Evolutionary conservation across 2,113 vertebrate species (phyloP), one percentile per base, ranked within the genome.

Genomic region (Caretta caretta): DNA sequence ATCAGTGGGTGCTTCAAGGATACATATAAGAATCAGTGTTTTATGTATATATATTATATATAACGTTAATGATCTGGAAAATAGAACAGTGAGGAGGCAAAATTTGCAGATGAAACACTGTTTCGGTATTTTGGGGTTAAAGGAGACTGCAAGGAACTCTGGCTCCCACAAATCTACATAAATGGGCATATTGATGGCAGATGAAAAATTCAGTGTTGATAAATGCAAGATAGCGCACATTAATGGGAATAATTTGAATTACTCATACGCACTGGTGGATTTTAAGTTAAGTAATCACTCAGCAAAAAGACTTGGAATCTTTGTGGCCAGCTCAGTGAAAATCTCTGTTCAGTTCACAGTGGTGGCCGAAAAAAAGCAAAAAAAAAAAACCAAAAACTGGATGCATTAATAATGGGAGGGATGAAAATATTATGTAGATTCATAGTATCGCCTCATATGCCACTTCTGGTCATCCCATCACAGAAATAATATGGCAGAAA

Each of bases 11-110:
- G 9, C 72, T 56, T 35, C 31, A n/a, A 35, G 35, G 25, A 75
- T 12, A 79, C 4, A 17, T 5, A 25, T 0, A 0, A 35, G 17
- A 5, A 90, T 14, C 25, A 46, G 1, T 4, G 5, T 42, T 42
- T 42, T 42, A 42, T 42, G 38, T 42, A 42, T 42, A 42, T 42
- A 42, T 42, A 42, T 5, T 51, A 0, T 29, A 59, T 59, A 57
- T 57, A 57, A 59, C 29, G 57, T 59, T 59, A 59, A 0, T 31
- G 49, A 76, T 24, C 24, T 80, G 48, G 14, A 35, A 49, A 51
- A 20, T 31, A 25, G 16, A 49, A 8, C 2, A 84, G 2, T 17
- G 65, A 59, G 42, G 1, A 8, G 88, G 6, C 14, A 31, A 1
- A 12, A 80, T 19, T 35, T 17, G 20, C 11, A 35, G 29, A 5